phyloP scores from a whole-genome alignment of 92 coral and sea anemone species.

The Parazoanthus atlanticus region DNA sequence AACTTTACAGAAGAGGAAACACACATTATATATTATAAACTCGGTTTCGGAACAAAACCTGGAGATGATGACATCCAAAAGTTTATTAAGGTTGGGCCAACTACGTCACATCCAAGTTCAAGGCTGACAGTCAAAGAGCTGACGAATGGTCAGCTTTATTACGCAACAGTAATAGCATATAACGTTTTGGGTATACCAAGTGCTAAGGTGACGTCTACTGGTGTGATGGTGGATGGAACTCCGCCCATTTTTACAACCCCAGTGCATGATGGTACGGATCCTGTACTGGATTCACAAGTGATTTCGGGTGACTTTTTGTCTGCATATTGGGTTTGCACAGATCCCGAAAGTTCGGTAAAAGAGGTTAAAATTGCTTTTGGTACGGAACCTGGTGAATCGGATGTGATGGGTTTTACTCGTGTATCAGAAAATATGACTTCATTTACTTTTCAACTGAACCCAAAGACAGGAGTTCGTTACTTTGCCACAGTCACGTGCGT shows the following conservation, averaged over 20 bases:
- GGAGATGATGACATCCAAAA: conserved; percentile 75
- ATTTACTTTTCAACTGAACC: conserved; percentile 44
- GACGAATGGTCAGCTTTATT: conserved; percentile 73
- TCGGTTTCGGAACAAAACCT: conserved; percentile 85
- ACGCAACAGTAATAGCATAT: conserved; percentile 82
- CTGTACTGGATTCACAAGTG: conserved; percentile 53
- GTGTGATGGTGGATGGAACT: conserved; percentile 83
- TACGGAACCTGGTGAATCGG: conserved; percentile 86
- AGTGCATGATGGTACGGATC: conserved; percentile 69
- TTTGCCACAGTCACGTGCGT: conserved; percentile 89
- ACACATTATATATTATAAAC: conserved; percentile 68
- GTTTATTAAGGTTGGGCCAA: conserved; percentile 84
- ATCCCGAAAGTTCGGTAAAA: conserved; percentile 71
- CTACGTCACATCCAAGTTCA: conserved; percentile 76
- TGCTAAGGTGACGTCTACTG: conserved; percentile 74
- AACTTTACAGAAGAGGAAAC: conserved; percentile 88
- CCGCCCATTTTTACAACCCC: conserved; percentile 76
- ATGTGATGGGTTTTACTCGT: conserved; percentile 64
- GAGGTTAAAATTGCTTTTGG: conserved; percentile 81
- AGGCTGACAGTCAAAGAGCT: conserved; percentile 73
- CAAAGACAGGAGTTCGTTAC: conserved; percentile 76
- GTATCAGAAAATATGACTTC: conserved; percentile 54
- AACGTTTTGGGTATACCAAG: conserved; percentile 88
- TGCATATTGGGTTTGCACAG: conserved; percentile 77
- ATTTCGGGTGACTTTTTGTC: conserved; percentile 54